Base-by-base conservation (phyloP, 2,888 invertebrate genomes). In the Acanthosoma haemorrhoidale region DNA sequence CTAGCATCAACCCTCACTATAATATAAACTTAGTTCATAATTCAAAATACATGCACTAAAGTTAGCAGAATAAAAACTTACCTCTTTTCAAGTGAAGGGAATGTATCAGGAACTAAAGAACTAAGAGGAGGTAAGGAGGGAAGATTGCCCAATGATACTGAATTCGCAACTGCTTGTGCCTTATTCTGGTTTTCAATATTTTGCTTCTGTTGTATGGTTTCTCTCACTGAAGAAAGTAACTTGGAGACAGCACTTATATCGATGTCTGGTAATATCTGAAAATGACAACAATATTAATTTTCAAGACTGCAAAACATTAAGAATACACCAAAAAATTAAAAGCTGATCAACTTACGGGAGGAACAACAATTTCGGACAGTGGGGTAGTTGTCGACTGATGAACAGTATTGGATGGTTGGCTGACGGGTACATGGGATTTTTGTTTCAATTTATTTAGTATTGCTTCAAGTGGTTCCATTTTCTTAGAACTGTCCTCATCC, bases 401-500 rank as follows among this genome's bases (percentile, higher is more conserved):
- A 64, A 25, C 31, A 13, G 39, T 16, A 43, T 51, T 25, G 29
- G 51, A 51, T 25, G 51, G n/a, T 4, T 51, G 25, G 29, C 21
- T 25, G n/a, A 51, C 29, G 3, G 16, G 21, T 29, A 39, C 2
- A 3, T n/a, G 4, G 11, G 64, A 41, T 31, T 39, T 43, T 25
- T 67, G 69, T 41, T 70, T 70, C 21, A 72, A 15, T 39, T 64
- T 72, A 25, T 64, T 70, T 2, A 72, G 34, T 15, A 72, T 64
- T 13, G 69, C 57, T n/a, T 63, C 68, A 9, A 72, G 31, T 3
- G 72, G 68, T 39, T 68, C 67, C 57, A 51, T 67, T n/a, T 51
- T 68, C n/a, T 63, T 51, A 13, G 41, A 13, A 15, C 57, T 41
- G 11, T 31, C 69, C 64, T 75, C 90, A 75, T 89, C 90, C 75